phyloP scores from a whole-genome alignment of 1,140 invertebrate species.

The Phocides pigmalion region DNA sequence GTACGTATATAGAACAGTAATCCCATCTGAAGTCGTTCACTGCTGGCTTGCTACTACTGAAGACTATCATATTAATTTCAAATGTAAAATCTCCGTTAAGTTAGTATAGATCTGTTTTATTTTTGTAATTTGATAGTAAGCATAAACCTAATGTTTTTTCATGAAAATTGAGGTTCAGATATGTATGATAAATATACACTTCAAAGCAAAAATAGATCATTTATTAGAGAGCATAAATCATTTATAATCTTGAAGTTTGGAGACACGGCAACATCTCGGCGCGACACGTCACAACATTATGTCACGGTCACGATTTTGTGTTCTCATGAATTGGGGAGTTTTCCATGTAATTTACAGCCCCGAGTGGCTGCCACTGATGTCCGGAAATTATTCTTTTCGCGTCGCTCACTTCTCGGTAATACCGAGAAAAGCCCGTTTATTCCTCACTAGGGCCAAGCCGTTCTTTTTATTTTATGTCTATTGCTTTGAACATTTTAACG shows the following conservation, averaged over 20 bases:
- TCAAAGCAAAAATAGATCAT: not conserved
- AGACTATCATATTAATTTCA: too few species aligned
- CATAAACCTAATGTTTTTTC: too few species aligned
- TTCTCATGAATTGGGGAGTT: slow-evolving; percentile 29
- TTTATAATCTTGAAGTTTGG: slow-evolving; percentile 1
- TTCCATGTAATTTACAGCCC: slow-evolving; percentile 42
- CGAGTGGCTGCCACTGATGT: slow-evolving; percentile 40
- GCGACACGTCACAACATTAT: slow-evolving; percentile 5
- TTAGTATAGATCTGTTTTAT: too few species aligned
- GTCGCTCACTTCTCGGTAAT: slow-evolving; percentile 44
- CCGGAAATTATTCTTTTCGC: slow-evolving; percentile 53
- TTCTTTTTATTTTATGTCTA: slow-evolving; percentile 35
- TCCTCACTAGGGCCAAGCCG: slow-evolving; percentile 29
- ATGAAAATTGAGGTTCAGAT: too few species aligned
- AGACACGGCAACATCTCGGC: not conserved
- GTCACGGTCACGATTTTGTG: slow-evolving; percentile 33
- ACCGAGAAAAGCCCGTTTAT: slow-evolving; percentile 39
- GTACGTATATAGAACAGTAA: too few species aligned
- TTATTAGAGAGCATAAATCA: not conserved
- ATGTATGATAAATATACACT: not conserved
- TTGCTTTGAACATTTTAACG: slow-evolving; percentile 25
- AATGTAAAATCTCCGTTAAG: too few species aligned
- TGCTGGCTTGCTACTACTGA: too few species aligned
- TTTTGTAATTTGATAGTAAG: too few species aligned
- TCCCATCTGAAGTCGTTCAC: too few species aligned